These are phyloP conservation scores for Tamias sibiricus DNA, from an alignment of 2,113 vertebrate genomes.

Conservation along the genomic window DNA sequence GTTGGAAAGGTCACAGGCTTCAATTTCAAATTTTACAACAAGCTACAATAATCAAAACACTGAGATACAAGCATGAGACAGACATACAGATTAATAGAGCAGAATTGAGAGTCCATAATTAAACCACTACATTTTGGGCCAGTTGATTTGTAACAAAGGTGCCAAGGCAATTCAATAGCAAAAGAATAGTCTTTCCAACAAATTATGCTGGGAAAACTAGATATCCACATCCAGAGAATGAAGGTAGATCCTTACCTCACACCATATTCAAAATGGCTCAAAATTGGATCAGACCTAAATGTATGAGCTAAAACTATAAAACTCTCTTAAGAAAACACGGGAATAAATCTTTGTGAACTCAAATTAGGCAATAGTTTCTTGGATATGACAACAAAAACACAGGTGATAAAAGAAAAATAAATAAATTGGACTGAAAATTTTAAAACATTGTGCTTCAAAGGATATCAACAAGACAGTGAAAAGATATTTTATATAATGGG, in stretches of 20 bases:
- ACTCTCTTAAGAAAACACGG: background rate
- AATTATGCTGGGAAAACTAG: background rate
- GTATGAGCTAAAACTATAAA: background rate
- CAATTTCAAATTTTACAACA: background rate
- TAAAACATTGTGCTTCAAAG: background rate
- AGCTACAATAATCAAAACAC: background rate
- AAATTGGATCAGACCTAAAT: constrained; percentile 2
- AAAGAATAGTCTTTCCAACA: background rate
- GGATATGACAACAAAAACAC: background rate
- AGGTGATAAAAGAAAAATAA: background rate
- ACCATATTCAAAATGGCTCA: background rate
- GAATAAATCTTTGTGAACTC: background rate
- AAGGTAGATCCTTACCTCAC: background rate
- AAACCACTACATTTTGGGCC: background rate
- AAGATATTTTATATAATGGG: background rate
- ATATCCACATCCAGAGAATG: background rate
- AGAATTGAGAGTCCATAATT: background rate
- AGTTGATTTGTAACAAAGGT: background rate
- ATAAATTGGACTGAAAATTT: background rate
- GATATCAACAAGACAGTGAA: background rate
- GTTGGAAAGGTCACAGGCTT: background rate
- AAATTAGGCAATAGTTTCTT: too few species aligned
- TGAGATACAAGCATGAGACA: background rate
- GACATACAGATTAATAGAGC: too few species aligned
- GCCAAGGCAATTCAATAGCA: background rate